Percentiles rank a stretch among this genome's conserved stretches.
These are phyloP conservation scores for Poecilia picta DNA, from an alignment of 2,797 vertebrate genomes.

Conservation along the genomic window DNA sequence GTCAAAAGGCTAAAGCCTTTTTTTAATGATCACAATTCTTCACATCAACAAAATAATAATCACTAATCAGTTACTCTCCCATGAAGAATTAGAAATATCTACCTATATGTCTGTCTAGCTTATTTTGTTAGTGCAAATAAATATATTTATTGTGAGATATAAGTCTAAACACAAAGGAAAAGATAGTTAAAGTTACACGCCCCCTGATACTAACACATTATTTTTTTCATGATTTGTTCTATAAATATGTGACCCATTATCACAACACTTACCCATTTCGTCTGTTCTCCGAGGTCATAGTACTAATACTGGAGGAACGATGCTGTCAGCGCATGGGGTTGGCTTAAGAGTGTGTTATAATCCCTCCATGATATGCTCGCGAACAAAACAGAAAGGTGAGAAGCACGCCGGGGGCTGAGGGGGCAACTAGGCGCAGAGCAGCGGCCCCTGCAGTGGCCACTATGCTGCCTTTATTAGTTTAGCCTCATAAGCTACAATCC, in stretches of 20 bases:
- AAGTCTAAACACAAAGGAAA: background rate
- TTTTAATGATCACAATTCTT: conserved; percentile 49
- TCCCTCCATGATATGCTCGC: conserved; percentile 44
- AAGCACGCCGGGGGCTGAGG: conserved; percentile 51
- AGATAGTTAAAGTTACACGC: background rate
- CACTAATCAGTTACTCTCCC: conserved; percentile 10
- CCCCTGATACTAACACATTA: background rate
- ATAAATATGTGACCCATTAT: conserved; percentile 65
- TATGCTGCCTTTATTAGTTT: conserved; percentile 77
- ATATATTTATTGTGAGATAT: background rate
- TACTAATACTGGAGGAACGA: conserved; percentile 37
- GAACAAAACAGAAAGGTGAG: conserved; percentile 49
- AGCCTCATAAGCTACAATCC: conserved; percentile 61
- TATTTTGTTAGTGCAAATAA: background rate
- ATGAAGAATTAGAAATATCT: background rate
- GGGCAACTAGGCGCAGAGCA: conserved; percentile 60
- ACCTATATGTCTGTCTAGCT: background rate
- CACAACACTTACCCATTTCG: conserved; percentile 53
- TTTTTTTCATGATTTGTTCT: conserved; percentile 37
- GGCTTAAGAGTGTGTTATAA: conserved; percentile 48
- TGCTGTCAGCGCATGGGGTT: conserved; percentile 30
- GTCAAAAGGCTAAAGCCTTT: conserved; percentile 52
- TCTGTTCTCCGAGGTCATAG: conserved; percentile 65
- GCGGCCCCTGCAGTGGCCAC: conserved; percentile 63
- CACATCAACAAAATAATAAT: conserved; percentile 31